Conservation (phyloP, 1,140 invertebrate species). For the Calliopsis andreniformis region DNA sequence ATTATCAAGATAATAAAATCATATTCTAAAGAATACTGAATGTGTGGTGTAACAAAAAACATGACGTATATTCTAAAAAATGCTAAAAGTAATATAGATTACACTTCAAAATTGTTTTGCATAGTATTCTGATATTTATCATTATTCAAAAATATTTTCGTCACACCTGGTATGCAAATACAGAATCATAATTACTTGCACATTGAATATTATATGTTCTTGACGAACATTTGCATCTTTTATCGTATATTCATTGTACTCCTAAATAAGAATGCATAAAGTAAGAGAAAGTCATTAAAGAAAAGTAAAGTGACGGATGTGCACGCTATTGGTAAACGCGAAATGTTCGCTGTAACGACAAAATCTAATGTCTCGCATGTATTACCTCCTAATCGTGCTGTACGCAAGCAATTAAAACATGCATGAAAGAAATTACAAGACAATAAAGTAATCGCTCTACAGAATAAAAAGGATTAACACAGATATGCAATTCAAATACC, state of each 20-base stretch:
- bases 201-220: neutral
- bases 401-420: slow-evolving; percentile 75
- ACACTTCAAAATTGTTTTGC: slow-evolving; percentile 19
- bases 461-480: slow-evolving; percentile 55
- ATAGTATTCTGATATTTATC: neutral
- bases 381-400: slow-evolving; percentile 52
- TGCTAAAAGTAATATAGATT: neutral
- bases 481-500: slow-evolving; percentile 54
- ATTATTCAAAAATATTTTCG: neutral
- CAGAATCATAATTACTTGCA: slow-evolving; percentile 6
- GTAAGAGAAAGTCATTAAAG: slow-evolving; percentile 2
- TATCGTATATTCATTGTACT: neutral
- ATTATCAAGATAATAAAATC: neutral
- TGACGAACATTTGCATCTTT: neutral
- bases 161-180: neutral
- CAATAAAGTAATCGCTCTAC: slow-evolving; percentile 68
- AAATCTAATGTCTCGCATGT: slow-evolving; percentile 50
- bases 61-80: neutral
- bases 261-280: slow-evolving; percentile 6
- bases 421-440: slow-evolving; percentile 72
- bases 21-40: neutral
- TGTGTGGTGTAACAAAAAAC: neutral
- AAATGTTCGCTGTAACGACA: slow-evolving; percentile 47
- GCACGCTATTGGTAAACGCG: slow-evolving; percentile 5
- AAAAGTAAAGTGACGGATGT: neutral